These are phyloP conservation scores for Dasyurus viverrinus DNA, from an alignment of 2,113 vertebrate species.

Conservation along the genomic window DNA sequence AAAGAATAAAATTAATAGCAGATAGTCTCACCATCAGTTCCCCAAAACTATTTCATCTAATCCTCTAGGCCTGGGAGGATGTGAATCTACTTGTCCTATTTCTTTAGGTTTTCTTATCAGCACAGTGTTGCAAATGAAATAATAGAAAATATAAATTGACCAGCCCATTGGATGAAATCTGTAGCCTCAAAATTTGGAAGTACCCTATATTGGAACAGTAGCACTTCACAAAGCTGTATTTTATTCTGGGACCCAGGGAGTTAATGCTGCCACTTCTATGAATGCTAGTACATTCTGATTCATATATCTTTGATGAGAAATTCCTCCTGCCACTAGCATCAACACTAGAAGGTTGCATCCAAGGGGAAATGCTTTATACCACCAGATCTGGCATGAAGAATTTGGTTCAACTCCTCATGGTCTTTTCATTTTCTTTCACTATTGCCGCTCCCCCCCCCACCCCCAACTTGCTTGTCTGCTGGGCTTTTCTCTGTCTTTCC, in stretches of 20 bases:
- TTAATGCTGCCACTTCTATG: neutral
- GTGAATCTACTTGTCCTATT: neutral
- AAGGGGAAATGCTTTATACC: neutral
- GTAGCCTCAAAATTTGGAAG: neutral
- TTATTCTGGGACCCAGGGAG: neutral
- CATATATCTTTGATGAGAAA: neutral
- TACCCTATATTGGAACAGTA: neutral
- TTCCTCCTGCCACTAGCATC: neutral
- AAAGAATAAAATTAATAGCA: neutral
- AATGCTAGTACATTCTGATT: neutral
- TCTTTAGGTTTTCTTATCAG: neutral
- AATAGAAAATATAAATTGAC: neutral
- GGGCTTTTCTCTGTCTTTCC: neutral
- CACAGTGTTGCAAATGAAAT: neutral
- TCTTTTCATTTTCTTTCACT: neutral
- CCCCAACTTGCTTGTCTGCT: neutral
- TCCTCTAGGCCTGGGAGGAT: neutral
- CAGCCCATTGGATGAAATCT: neutral
- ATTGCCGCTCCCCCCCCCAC: neutral
- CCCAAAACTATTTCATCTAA: neutral
- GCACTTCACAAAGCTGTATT: neutral
- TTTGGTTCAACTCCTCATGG: neutral
- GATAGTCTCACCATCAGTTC: neutral
- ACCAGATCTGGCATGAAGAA: neutral
- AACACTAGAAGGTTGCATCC: neutral